Conservation (phyloP, 2,113 vertebrate genomes). For the Pachycephala philippinensis region DNA sequence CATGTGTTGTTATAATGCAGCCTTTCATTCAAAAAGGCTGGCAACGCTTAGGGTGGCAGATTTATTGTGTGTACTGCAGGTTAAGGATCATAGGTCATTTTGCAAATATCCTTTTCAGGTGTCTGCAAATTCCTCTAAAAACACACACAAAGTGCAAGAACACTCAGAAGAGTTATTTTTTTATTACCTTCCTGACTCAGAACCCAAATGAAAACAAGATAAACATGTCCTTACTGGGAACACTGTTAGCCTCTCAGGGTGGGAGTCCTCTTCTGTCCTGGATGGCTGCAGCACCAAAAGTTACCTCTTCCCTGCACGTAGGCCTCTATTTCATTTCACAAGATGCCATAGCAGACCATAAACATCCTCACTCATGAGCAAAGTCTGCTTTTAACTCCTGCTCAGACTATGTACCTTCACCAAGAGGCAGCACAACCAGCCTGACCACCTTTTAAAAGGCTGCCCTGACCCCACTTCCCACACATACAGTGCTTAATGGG, state of each 20-base stretch:
- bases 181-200: conserved; percentile 54
- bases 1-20: conserved; percentile 58
- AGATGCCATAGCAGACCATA: background rate
- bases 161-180: conserved; percentile 53
- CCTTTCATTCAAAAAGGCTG: conserved; percentile 59
- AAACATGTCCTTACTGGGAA: conserved; percentile 34
- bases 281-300: background rate
- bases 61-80: conserved; percentile 61
- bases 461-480: background rate
- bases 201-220: conserved; percentile 57
- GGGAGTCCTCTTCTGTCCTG: background rate
- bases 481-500: background rate
- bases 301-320: background rate
- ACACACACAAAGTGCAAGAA: conserved; percentile 52
- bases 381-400: background rate
- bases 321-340: background rate
- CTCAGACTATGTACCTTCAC: background rate
- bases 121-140: conserved; percentile 65
- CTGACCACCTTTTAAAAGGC: background rate
- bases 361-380: background rate
- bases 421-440: background rate
- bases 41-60: conserved; percentile 54
- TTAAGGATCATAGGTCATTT: conserved; percentile 65
- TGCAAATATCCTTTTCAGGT: conserved; percentile 73
- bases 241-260: background rate